Evolutionary conservation across 2,113 vertebrate genomes (phyloP).

Genomic region (Bujurquina vittata): DNA sequence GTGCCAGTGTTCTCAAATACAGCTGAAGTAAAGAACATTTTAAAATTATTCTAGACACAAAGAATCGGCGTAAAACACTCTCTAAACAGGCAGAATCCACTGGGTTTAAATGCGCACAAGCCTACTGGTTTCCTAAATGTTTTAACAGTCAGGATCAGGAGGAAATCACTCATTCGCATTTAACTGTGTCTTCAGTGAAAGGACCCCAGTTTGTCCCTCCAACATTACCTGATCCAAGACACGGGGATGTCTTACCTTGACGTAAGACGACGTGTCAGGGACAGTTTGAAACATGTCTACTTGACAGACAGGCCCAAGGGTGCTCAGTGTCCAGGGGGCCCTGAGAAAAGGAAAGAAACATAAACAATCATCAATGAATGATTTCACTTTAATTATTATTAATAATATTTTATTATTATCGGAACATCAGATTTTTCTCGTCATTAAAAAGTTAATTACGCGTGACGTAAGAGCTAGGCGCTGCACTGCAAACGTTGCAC

Average conservation of each 20-base stretch:
- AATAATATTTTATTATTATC: background rate
- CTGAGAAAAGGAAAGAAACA: constrained; percentile 33
- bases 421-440: background rate
- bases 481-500: background rate
- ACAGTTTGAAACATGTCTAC: constrained; percentile 96
- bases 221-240: constrained; percentile 88
- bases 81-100: background rate
- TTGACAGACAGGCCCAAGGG: constrained; percentile 73
- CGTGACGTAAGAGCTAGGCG: background rate
- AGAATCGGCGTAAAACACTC: background rate
- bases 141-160: background rate
- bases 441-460: background rate
- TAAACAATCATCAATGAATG: background rate
- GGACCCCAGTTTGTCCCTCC: constrained; percentile 22
- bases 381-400: background rate
- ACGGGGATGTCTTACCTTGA: constrained; percentile 95
- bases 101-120: background rate
- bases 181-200: constrained; percentile 12
- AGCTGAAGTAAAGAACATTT: background rate
- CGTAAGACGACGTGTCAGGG: constrained; percentile 96
- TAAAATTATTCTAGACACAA: background rate
- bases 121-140: background rate
- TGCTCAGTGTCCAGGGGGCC: constrained; percentile 68
- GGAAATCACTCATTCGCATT: background rate
- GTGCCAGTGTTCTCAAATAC: background rate